These are phyloP conservation scores for Phaethon lepturus DNA, from an alignment of 2,113 vertebrate genomes.

Conservation along the genomic window DNA sequence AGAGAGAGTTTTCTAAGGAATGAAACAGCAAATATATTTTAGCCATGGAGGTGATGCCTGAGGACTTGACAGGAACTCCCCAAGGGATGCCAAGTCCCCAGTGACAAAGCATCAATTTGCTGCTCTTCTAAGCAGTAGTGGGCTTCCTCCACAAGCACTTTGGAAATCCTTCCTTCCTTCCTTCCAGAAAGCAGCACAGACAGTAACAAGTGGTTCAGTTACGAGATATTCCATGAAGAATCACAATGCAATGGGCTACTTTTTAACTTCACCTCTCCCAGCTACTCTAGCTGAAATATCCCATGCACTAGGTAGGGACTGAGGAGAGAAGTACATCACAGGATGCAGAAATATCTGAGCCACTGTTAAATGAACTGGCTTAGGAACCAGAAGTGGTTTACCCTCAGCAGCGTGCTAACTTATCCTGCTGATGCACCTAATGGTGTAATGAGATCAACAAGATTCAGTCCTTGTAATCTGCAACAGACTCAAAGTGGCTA, in stretches of 20 bases:
- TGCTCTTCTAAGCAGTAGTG: neutral
- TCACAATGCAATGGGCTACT: neutral
- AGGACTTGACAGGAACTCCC: neutral
- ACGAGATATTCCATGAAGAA: neutral
- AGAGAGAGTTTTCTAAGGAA: neutral
- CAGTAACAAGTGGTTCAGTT: neutral
- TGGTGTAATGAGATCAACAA: neutral
- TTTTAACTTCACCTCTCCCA: neutral
- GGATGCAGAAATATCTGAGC: neutral
- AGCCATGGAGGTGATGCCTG: neutral
- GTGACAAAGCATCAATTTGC: neutral
- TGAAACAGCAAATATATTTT: neutral
- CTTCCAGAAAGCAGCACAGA: neutral
- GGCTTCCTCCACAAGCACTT: neutral
- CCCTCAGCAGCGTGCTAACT: neutral
- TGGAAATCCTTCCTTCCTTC: neutral
- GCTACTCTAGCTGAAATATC: neutral
- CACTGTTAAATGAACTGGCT: neutral
- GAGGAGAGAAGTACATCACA: neutral
- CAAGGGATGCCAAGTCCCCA: neutral
- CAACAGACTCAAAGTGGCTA: neutral
- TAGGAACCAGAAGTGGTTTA: neutral
- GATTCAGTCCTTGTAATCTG: neutral
- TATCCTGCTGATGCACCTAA: neutral
- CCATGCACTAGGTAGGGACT: fast-evolving